A percentile compares a stretch with the other conserved stretches of the same genome.
Conservation (phyloP, 2,888 invertebrate species). For the Microctonus brassicae region DNA sequence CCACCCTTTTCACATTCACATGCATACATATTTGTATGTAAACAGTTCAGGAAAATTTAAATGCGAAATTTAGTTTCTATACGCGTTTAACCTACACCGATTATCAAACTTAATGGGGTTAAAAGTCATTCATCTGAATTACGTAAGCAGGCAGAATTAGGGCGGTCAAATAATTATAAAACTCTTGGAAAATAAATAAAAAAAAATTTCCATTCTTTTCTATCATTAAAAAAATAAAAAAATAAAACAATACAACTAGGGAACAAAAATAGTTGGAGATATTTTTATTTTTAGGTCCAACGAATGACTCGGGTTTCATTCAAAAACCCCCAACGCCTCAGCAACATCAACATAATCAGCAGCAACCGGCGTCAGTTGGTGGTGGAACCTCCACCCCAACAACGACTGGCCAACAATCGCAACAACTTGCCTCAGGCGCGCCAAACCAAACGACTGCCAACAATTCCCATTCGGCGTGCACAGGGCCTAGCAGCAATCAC, state of each 20-base stretch:
- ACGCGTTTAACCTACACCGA: no score
- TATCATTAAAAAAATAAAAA: neutral
- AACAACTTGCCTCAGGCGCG: conserved; percentile 42
- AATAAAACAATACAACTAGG: neutral
- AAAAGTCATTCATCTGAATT: no score
- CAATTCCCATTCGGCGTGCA: conserved; percentile 60
- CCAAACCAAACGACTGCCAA: conserved; percentile 53
- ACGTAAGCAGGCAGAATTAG: neutral
- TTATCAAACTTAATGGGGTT: no score
- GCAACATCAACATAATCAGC: conserved; percentile 74
- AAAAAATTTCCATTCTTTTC: no score
- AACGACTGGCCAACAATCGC: conserved; percentile 51
- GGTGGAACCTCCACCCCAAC: conserved; percentile 61
- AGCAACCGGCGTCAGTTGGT: conserved; percentile 51
- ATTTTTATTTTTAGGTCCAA: conserved; percentile 23
- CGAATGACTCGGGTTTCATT: conserved; percentile 50
- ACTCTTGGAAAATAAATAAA: no score
- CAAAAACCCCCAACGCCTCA: conserved; percentile 68
- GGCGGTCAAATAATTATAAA: neutral
- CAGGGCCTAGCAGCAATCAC: conserved; percentile 61
- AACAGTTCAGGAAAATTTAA: no score
- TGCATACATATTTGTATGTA: neutral
- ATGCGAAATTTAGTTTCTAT: no score
- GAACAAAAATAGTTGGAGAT: neutral
- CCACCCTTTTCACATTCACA: neutral